Base-by-base conservation (phyloP, 2,113 vertebrate genomes). In the Regulus satrapa region DNA sequence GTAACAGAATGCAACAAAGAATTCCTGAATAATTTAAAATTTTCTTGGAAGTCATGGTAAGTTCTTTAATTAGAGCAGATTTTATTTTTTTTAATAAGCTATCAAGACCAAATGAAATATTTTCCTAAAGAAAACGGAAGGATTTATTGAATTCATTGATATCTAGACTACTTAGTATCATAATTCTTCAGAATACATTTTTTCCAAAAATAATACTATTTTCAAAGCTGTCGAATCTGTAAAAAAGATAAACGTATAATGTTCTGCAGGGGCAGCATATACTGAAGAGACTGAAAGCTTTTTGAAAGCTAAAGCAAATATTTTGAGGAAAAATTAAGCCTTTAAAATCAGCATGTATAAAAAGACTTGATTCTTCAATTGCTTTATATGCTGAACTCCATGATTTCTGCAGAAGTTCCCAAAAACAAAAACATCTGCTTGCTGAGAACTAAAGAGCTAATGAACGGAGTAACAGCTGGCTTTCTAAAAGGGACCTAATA, bases 351-450 rank as follows among this genome's bases (percentile, higher is more conserved):
- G 31, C 8, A 15, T 69, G 88, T 94, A 41, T 74, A 87, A 86
- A 91, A 82, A 79, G 51, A 76, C 55, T 84, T 81, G 63, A 66
- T 88, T 89, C 72, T 85, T 78, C 46, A 49, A 1, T 66, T 72
- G n/a, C 75, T 73, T 79, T 85, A 26, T 38, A 10, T 93, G 55
- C 66, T 40, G 75, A 91, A 80, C 58, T 69, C 66, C 34, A n/a
- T 66, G 24, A 89, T 73, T 89, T 93, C 78, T 91, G 55, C 72
- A 85, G 41, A 94, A 82, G 23, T 93, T 95, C 38, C 41, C 72
- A 7, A 46, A 88, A 87, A 69, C 38, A 83, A 69, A 89, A 91
- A 82, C 73, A 91, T 78, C 73, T 95, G 77, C 84, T 89, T 84
- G 61, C 76, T 85, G 85, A 34, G 59, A 40, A 40, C 29, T 58